Evolutionary conservation across 2,888 invertebrate species (phyloP).

Genomic region (Ochropleura plecta): DNA sequence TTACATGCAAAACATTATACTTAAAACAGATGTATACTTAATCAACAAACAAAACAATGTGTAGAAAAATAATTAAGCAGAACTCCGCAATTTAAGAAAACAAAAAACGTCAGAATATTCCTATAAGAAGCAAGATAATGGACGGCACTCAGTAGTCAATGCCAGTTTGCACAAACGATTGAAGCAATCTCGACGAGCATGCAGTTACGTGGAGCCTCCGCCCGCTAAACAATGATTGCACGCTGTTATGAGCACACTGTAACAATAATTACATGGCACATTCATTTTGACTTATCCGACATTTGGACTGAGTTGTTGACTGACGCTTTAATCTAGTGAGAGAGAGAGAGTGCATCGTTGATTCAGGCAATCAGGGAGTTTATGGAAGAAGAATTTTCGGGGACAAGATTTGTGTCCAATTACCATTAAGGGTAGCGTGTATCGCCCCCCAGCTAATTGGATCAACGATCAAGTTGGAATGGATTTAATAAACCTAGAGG

Average conservation of each 20-base stretch:
- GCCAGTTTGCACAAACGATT: conserved; percentile 32
- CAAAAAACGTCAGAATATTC: not conserved
- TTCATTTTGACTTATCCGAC: conserved; percentile 42
- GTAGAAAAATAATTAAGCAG: not conserved
- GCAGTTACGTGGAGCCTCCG: conserved; percentile 38
- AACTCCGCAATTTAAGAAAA: not conserved
- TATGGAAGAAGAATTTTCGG: not conserved
- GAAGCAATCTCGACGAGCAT: conserved; percentile 33
- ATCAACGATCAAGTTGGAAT: not conserved
- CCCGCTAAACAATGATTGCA: conserved; percentile 50
- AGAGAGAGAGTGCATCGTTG: not conserved
- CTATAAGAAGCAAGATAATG: not conserved
- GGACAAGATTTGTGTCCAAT: not conserved
- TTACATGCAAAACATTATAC: not conserved
- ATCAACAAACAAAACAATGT: too few species aligned
- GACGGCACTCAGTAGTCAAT: conserved; percentile 11
- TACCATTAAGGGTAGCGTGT: not conserved
- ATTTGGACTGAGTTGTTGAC: conserved; percentile 18
- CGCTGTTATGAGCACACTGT: conserved; percentile 53
- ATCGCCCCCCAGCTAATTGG: not conserved
- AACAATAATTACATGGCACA: conserved; percentile 52
- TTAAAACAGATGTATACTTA: too few species aligned
- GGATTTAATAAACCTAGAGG: too few species aligned
- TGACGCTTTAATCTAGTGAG: not conserved
- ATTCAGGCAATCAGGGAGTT: not conserved